A percentile compares a stretch with the other conserved stretches of the same genome.
Evolutionary conservation across 2,888 invertebrate genomes (phyloP).

Genomic region (Pristionchus fissidentatus): DNA sequence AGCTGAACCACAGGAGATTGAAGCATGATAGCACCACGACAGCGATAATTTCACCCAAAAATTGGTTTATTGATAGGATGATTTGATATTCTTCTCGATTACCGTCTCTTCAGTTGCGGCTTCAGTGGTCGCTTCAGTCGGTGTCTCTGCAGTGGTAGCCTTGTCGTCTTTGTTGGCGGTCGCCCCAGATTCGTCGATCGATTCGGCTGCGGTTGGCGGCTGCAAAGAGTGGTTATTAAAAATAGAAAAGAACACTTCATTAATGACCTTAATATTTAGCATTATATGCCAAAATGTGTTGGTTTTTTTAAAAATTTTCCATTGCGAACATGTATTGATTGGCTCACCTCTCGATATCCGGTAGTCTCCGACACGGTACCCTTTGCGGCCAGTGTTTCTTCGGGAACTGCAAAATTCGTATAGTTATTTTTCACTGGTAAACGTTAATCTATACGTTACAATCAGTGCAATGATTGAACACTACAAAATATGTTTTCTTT

Average conservation of each 20-base stretch:
- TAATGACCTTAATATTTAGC: too few relatives aligned
- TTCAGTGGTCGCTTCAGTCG: slow-evolving; percentile 28
- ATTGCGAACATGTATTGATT: background rate
- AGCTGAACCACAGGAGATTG: too few relatives aligned
- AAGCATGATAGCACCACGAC: too few relatives aligned
- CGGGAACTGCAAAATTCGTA: background rate
- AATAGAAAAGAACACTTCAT: too few relatives aligned
- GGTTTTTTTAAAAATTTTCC: too few relatives aligned
- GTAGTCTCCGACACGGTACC: slow-evolving; percentile 31
- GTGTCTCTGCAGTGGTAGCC: slow-evolving; percentile 24
- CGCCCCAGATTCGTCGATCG: slow-evolving; percentile 52
- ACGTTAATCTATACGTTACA: background rate
- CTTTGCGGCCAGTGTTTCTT: slow-evolving; percentile 1
- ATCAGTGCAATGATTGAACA: background rate
- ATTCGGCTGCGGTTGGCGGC: slow-evolving; percentile 48
- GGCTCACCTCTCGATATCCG: slow-evolving; percentile 9
- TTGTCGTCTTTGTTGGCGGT: slow-evolving; percentile 55
- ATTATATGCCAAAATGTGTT: too few relatives aligned
- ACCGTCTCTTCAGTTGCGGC: background rate
- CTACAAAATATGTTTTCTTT: too few relatives aligned
- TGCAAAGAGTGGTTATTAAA: too few relatives aligned
- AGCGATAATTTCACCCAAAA: too few relatives aligned
- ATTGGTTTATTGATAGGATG: too few relatives aligned
- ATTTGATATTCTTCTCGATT: too few relatives aligned
- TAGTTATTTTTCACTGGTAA: background rate